These are phyloP conservation scores for Cherax quadricarinatus DNA, from an alignment of 1,140 invertebrate genomes.

Conservation along the genomic window DNA sequence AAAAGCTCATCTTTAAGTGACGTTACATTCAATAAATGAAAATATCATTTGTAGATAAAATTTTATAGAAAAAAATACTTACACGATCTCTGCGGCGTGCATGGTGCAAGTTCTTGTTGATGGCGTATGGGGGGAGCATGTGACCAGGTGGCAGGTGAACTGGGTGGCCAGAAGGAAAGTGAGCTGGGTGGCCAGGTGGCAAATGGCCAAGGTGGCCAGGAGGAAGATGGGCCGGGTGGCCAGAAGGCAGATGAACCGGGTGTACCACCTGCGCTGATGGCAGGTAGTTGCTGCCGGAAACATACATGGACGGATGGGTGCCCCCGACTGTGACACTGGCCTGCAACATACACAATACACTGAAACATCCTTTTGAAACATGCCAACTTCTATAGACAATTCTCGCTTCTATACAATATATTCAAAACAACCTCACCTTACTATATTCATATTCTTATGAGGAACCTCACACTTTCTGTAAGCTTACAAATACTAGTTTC, in stretches of 20 bases:
- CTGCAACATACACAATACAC: neutral
- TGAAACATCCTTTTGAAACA: neutral
- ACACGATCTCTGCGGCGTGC: conserved; percentile 68
- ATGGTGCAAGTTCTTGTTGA: conserved; percentile 59
- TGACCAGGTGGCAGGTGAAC: conserved; percentile 50
- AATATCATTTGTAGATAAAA: too few relatives aligned
- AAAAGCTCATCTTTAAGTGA: too few relatives aligned
- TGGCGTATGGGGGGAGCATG: conserved; percentile 48
- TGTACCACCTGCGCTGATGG: conserved; percentile 28
- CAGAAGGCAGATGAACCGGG: conserved; percentile 36
- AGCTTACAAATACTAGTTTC: too few relatives aligned
- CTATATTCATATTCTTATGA: too few relatives aligned
- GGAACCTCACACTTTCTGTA: too few relatives aligned
- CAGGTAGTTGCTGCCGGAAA: conserved; percentile 47
- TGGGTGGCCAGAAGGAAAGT: conserved; percentile 45
- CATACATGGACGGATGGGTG: conserved; percentile 65
- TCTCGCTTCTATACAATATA: too few relatives aligned
- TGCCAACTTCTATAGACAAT: too few relatives aligned
- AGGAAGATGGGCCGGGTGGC: conserved; percentile 49
- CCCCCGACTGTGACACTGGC: conserved; percentile 31
- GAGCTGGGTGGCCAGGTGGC: conserved; percentile 40
- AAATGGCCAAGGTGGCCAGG: conserved; percentile 32
- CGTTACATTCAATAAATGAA: too few relatives aligned
- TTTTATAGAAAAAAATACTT: neutral
- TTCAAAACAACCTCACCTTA: too few relatives aligned